Conservation (phyloP, 92 coral and sea anemone genomes). For the Epizoanthus illoricatus region DNA sequence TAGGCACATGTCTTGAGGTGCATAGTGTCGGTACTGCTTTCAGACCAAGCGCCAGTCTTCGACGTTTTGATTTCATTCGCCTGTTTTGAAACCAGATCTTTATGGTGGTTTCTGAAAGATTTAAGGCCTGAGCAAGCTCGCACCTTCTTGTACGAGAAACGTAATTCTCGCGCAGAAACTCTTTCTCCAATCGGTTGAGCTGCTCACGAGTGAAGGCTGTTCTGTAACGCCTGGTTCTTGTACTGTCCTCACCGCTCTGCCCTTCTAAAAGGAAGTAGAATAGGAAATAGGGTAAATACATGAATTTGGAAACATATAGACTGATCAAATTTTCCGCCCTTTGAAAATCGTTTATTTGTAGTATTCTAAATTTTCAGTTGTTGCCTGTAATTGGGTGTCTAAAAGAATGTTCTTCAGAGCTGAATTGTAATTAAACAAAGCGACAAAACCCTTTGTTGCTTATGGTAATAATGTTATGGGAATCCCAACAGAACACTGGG, state of each 20-base stretch:
- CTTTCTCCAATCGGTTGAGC: constrained; percentile 82
- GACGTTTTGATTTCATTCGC: constrained; percentile 84
- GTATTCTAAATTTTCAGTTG: no score
- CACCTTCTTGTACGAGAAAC: constrained; percentile 86
- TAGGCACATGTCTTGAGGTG: constrained; percentile 69
- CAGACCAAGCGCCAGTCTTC: constrained; percentile 89
- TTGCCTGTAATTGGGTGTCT: no score
- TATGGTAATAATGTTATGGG: no score
- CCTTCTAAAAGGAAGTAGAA: not conserved
- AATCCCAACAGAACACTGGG: no score
- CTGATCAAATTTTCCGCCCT: no score
- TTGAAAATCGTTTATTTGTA: no score
- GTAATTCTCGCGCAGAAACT: constrained; percentile 83
- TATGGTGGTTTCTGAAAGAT: constrained; percentile 87
- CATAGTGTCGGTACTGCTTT: constrained; percentile 74
- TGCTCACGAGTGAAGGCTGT: constrained; percentile 92
- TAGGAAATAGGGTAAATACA: no score
- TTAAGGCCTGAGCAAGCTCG: constrained; percentile 77
- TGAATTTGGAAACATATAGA: no score
- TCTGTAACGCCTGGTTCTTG: constrained; percentile 82
- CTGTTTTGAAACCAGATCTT: constrained; percentile 93
- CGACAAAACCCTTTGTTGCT: no score
- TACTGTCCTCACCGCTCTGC: constrained; percentile 46
- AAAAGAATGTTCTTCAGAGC: no score
- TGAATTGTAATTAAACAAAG: no score